Percentiles rank a stretch among this genome's conserved stretches.
phyloP scores from a whole-genome alignment of 2,888 invertebrate species.

The Sarcophaga caerulescens region DNA sequence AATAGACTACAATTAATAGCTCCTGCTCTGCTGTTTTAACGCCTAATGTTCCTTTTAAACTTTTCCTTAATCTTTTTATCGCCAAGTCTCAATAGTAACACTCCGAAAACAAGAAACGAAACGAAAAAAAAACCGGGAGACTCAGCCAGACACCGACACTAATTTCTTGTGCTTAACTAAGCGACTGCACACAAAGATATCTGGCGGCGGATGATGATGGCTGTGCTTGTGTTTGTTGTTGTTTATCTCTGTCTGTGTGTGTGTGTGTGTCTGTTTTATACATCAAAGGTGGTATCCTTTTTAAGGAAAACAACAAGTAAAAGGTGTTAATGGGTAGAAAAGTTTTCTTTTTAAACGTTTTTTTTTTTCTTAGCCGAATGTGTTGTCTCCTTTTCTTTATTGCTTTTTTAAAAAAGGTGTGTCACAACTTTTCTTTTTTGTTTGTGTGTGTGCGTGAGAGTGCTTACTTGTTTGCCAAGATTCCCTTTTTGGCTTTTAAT shows the following conservation, averaged over 20 bases:
- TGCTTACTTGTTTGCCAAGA: no score
- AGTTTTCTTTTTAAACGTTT: background rate
- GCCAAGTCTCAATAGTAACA: slow-evolving; percentile 12
- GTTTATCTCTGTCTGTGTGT: background rate
- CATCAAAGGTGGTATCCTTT: background rate
- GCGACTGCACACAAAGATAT: slow-evolving; percentile 18
- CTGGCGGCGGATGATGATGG: background rate
- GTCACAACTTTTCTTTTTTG: no score
- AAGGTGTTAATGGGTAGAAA: background rate
- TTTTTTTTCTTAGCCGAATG: no score
- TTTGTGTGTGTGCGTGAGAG: no score
- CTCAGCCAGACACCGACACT: background rate
- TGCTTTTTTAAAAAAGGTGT: no score
- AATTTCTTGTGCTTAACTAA: slow-evolving; percentile 7
- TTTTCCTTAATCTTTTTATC: slow-evolving; percentile 25
- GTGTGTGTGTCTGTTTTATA: background rate
- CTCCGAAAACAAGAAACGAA: background rate
- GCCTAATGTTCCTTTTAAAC: background rate
- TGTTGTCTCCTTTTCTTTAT: no score
- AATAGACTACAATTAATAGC: background rate
- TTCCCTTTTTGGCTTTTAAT: no score
- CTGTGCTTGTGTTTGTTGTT: background rate
- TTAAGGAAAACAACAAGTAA: background rate
- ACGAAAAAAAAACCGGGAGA: no score
- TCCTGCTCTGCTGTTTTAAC: background rate